Base-by-base conservation (phyloP, 2,797 vertebrate species). In the Ctenosaura bakeri region DNA sequence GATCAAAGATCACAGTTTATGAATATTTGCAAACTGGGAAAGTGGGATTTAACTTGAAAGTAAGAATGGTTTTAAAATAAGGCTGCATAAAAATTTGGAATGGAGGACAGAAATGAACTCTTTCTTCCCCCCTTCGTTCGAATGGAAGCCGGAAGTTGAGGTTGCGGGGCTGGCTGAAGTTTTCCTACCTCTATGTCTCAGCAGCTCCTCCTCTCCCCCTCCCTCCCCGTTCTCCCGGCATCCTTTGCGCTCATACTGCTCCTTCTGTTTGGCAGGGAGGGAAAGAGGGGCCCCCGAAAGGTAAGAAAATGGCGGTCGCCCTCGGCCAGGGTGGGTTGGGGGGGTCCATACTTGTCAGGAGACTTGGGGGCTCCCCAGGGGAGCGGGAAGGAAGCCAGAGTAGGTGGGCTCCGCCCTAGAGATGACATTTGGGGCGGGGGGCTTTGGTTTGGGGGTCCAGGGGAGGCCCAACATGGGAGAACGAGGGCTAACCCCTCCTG, bases 321-420 rank as follows among this genome's bases (percentile, higher is more conserved):
- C 12, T 4, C 10, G 2, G 9, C 4, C 16, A n/a, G 59, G 1
- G 6, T 2, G 35, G 42, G 0, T 18, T 6, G 29, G 29, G 4
- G 14, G 16, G 12, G 24, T 29, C 0, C 32, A 26, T 29, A 26
- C 29, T 26, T 6, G 8, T 0, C 22, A 0, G 8, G 10, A 4
- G 59, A 32, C 7, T 71, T 71, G 3, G 35, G 35, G 35, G 35
- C 1, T 4, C 35, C n/a, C 7, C 8, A 29, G 6, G 18, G 18
- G 8, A 1, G 22, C 0, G 77, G 42, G 22, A 12, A 10, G 32
- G 79, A 16, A 32, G 3, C 12, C 7, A n/a, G 52, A 22, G 32
- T 1, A 42, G 76, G 22, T 32, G 29, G 74, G 35, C 13, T 13
- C 50, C 54, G 1, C 78, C 50, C 50, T 3, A 1, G 0, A 29